Evolutionary conservation across 2,113 vertebrate genomes (phyloP).

Genomic region (Pterocles gutturalis): DNA sequence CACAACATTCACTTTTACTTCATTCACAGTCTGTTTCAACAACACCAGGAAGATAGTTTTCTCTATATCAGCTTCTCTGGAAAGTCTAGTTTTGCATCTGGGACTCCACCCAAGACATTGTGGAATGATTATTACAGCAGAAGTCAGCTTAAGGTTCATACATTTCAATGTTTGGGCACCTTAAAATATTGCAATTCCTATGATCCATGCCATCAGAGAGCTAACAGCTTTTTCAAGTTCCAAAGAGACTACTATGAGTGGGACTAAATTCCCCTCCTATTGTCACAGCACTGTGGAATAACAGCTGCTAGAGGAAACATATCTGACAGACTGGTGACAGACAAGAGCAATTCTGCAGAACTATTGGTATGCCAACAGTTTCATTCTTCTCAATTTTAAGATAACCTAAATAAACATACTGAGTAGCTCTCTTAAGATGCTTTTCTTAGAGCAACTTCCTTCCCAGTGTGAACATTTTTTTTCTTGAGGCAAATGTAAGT

Average conservation of each 20-base stretch:
- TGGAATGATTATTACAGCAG: background rate
- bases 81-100: background rate
- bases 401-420: background rate
- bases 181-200: background rate
- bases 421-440: background rate
- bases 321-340: background rate
- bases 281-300: background rate
- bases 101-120: fast-evolving
- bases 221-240: background rate
- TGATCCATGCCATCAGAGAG: background rate
- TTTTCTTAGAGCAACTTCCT: background rate
- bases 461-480: background rate
- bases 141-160: background rate
- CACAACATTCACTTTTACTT: background rate
- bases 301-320: background rate
- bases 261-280: background rate
- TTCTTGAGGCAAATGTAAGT: background rate
- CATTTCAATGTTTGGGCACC: background rate
- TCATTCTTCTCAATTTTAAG: background rate
- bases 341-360: background rate
- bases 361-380: background rate
- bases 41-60: background rate
- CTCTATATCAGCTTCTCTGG: background rate
- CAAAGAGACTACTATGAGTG: background rate
- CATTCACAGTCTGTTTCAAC: background rate